Conservation (phyloP, 2,113 vertebrate genomes). For the Xiphias gladius region DNA sequence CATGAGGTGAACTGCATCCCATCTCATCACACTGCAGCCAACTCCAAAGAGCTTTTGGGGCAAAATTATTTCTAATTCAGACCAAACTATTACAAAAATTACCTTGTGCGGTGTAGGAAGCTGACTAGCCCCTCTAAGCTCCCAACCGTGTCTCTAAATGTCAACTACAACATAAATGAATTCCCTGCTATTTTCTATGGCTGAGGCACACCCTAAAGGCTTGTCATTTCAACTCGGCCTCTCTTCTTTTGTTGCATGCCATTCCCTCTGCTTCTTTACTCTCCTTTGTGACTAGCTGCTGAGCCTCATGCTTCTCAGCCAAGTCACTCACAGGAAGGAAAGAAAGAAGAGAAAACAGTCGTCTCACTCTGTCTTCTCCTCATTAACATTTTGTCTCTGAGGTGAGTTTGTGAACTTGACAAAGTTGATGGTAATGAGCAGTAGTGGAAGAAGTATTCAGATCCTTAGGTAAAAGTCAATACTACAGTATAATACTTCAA, state of each 20-base stretch:
- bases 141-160: constrained; percentile 26
- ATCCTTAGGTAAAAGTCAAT: background rate
- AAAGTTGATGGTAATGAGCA: background rate
- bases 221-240: constrained; percentile 58
- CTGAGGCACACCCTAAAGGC: constrained; percentile 41
- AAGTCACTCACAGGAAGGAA: constrained; percentile 9
- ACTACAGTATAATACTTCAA: background rate
- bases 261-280: constrained; percentile 20
- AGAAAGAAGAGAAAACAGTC: background rate
- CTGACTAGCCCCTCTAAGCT: constrained; percentile 13
- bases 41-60: constrained; percentile 48
- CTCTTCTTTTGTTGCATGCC: constrained; percentile 43
- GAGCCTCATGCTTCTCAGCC: constrained; percentile 10
- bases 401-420: background rate
- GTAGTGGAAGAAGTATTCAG: background rate
- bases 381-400: background rate
- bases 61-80: constrained; percentile 44
- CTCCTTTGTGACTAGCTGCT: constrained; percentile 7
- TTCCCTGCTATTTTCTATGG: constrained; percentile 51
- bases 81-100: constrained; percentile 17
- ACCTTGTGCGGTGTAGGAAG: constrained; percentile 24
- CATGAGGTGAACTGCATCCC: background rate
- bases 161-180: constrained; percentile 41
- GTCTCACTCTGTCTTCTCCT: background rate
- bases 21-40: background rate